These are phyloP conservation scores for Typhlomys cinereus DNA, from an alignment of 2,113 vertebrate genomes.

Conservation along the genomic window DNA sequence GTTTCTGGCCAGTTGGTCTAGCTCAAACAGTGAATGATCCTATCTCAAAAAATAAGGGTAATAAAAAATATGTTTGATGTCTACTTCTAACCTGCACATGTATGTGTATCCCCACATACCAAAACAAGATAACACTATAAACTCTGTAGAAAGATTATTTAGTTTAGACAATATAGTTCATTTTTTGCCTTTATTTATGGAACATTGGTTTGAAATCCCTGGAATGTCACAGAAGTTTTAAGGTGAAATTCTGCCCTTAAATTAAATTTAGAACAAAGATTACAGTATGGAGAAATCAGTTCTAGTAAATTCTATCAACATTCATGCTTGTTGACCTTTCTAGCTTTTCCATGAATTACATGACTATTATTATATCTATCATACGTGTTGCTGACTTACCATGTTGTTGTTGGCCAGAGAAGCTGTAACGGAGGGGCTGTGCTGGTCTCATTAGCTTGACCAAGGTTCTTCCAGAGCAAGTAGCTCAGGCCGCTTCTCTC, in stretches of 20 bases:
- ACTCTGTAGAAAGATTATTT: not conserved
- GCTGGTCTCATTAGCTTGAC: not conserved
- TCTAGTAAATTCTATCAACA: not conserved
- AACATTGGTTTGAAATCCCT: not conserved
- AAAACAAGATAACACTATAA: not conserved
- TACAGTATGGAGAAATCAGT: not conserved
- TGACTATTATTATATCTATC: no score
- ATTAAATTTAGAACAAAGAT: not conserved
- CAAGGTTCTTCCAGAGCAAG: not conserved
- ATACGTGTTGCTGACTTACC: not conserved
- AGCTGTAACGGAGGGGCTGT: not conserved
- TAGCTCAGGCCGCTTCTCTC: not conserved
- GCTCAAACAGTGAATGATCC: no score
- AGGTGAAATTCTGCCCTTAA: constrained; percentile 28
- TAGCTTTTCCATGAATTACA: not conserved
- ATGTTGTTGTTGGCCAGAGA: not conserved
- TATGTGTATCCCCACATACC: not conserved
- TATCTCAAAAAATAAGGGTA: no score
- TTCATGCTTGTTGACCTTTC: not conserved
- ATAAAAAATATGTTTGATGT: no score
- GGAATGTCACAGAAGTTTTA: not conserved
- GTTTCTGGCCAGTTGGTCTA: no score
- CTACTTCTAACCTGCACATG: not conserved
- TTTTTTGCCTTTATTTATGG: not conserved
- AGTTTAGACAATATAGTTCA: not conserved